phyloP scores from a whole-genome alignment of 2,888 invertebrate genomes.

The Drosophila silvestris region DNA sequence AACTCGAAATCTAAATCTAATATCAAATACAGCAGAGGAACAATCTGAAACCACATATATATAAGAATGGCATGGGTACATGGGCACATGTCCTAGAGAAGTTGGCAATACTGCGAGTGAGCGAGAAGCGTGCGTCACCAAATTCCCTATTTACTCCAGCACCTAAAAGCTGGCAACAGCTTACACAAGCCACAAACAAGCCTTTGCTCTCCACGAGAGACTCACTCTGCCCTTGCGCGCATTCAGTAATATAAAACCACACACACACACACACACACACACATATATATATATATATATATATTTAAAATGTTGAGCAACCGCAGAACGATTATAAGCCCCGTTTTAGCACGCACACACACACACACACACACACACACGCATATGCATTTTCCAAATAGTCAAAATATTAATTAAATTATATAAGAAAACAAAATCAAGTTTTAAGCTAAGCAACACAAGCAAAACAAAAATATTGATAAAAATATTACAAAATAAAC shows the following conservation, averaged over 20 bases:
- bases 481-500: neutral
- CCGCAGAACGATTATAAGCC: constrained; percentile 5
- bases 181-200: neutral
- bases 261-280: neutral
- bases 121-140: constrained; percentile 1
- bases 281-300: neutral
- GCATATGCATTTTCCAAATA: constrained; percentile 39
- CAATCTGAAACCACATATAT: neutral
- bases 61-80: neutral
- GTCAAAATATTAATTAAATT: constrained; percentile 36
- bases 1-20: constrained; percentile 5
- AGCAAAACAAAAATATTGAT: neutral
- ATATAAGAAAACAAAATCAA: constrained; percentile 26
- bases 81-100: constrained; percentile 34
- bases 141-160: constrained; percentile 22
- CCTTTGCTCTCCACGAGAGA: constrained; percentile 21
- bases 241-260: constrained; percentile 7
- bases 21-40: constrained; percentile 12
- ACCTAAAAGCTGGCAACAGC: constrained; percentile 44
- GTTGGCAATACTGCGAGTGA: constrained; percentile 21
- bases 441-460: constrained; percentile 30
- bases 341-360: neutral
- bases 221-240: constrained; percentile 21
- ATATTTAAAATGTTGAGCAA: neutral
- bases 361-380: constrained; percentile 27